phyloP scores from a whole-genome alignment of 2,113 vertebrate species.

The Phylloscopus whistleri region DNA sequence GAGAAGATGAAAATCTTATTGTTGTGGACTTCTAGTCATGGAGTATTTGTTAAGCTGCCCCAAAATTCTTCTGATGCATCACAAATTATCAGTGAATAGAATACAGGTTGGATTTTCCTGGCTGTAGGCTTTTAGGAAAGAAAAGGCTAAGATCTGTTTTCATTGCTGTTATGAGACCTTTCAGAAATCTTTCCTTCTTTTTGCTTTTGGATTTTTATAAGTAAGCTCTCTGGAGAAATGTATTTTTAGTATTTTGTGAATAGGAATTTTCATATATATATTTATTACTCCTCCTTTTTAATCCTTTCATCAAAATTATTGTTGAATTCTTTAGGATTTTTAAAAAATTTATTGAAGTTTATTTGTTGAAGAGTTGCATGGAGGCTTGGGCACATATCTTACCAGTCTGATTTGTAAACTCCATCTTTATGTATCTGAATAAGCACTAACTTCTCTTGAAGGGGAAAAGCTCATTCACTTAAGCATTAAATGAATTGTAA shows the following conservation, averaged over 20 bases:
- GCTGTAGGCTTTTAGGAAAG: background rate
- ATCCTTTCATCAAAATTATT: background rate
- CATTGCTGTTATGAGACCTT: background rate
- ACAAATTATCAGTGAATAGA: background rate
- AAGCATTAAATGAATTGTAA: background rate
- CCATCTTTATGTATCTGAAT: background rate
- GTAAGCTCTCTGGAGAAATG: background rate
- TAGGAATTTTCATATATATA: background rate
- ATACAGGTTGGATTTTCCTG: background rate
- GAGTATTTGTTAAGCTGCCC: background rate
- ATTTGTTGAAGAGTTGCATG: background rate
- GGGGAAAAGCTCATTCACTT: background rate
- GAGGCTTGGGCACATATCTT: background rate
- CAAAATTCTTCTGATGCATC: background rate
- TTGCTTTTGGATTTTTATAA: background rate
- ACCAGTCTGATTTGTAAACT: background rate
- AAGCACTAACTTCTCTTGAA: background rate
- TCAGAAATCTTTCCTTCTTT: background rate
- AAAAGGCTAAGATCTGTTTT: background rate
- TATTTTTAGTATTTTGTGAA: background rate
- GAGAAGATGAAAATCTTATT: background rate
- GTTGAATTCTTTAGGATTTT: background rate
- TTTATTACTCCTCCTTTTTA: background rate
- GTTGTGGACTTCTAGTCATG: background rate
- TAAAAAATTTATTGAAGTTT: background rate